These are phyloP conservation scores for Vulpes ferrilata DNA, from an alignment of 2,113 vertebrate genomes.

Conservation along the genomic window DNA sequence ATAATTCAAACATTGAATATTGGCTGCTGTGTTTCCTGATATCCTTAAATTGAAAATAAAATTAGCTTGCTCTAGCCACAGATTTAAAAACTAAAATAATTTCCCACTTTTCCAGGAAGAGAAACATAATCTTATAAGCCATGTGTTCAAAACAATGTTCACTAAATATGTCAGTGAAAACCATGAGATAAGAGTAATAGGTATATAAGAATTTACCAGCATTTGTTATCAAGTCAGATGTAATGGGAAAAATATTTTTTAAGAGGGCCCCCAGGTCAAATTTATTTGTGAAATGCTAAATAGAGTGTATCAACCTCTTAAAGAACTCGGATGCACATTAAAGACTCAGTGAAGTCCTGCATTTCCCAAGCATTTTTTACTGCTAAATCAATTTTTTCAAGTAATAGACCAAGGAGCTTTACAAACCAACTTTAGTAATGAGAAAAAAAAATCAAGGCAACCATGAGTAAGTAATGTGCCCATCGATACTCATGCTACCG, in stretches of 20 bases:
- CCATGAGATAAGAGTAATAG: background rate
- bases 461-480: background rate
- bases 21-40: background rate
- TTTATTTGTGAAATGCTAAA: conserved; percentile 42
- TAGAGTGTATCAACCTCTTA: background rate
- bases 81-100: conserved; percentile 54
- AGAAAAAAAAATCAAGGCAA: conserved; percentile 51
- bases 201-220: background rate
- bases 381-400: conserved; percentile 47
- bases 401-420: conserved; percentile 52
- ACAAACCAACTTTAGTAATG: conserved; percentile 51
- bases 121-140: background rate
- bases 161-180: background rate
- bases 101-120: background rate
- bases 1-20: conserved; percentile 10
- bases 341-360: background rate
- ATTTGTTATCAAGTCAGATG: background rate
- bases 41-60: conserved; percentile 41
- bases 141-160: background rate
- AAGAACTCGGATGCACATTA: background rate
- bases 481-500: background rate
- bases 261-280: background rate
- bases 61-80: background rate
- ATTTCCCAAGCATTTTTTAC: conserved; percentile 36
- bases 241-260: background rate